These are phyloP conservation scores for Araneus ventricosus DNA, from an alignment of 1,140 invertebrate species.

Conservation along the genomic window DNA sequence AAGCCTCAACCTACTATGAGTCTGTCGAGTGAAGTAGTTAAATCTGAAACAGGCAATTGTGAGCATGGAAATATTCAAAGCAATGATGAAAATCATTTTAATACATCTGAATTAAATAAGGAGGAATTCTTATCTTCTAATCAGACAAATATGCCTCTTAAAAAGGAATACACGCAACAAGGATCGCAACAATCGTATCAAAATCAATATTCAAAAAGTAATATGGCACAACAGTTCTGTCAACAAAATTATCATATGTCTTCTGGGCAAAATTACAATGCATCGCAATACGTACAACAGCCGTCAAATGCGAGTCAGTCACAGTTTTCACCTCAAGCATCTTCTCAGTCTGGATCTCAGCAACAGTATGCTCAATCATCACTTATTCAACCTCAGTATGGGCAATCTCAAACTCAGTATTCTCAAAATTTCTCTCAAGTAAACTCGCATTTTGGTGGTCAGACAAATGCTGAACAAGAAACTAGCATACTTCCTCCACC, in stretches of 20 bases:
- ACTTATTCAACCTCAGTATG: conserved; percentile 40
- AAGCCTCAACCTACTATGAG: conserved; percentile 34
- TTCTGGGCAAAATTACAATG: background rate
- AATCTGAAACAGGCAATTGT: background rate
- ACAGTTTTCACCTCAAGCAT: conserved; percentile 40
- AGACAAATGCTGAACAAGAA: conserved; percentile 15
- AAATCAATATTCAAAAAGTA: conserved; percentile 57
- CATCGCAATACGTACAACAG: background rate
- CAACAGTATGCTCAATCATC: conserved; percentile 53
- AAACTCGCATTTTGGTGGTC: conserved; percentile 43
- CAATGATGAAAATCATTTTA: conserved; percentile 35
- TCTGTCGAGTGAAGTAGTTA: background rate
- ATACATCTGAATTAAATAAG: conserved; percentile 24
- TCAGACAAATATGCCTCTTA: background rate
- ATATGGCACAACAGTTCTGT: conserved; percentile 11
- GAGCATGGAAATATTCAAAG: conserved; percentile 30
- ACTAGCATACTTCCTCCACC: background rate
- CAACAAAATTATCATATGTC: conserved; percentile 42
- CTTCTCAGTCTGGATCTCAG: conserved; percentile 39
- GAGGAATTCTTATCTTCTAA: conserved; percentile 38
- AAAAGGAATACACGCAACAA: conserved; percentile 62
- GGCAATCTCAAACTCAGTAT: conserved; percentile 54
- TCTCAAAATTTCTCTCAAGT: conserved; percentile 16
- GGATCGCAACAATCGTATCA: conserved; percentile 29
- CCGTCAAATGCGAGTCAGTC: conserved; percentile 1